Conservation (phyloP, 2,888 invertebrate genomes). For the Agriopis aurantiaria region DNA sequence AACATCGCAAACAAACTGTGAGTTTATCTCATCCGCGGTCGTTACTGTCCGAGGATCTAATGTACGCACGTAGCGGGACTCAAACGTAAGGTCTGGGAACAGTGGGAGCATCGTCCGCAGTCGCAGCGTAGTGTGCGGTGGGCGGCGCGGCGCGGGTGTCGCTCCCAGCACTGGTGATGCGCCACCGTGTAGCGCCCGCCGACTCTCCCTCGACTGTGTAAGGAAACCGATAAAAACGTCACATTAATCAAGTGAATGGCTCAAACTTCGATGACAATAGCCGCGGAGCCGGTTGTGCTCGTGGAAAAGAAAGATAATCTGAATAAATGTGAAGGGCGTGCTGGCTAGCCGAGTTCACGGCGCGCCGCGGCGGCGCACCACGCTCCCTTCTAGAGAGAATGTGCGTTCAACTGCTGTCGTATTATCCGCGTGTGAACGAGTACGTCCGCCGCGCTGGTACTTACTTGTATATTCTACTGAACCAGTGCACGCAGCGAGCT, state of each 20-base stretch:
- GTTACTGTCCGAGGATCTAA: no score
- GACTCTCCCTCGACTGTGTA: neutral
- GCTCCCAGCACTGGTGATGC: neutral
- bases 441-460: no score
- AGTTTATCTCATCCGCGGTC: no score
- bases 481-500: constrained; percentile 13
- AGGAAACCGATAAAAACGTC: constrained; percentile 20
- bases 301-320: neutral
- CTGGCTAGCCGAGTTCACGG: no score
- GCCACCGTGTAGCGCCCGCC: neutral
- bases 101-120: no score
- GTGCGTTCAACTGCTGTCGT: no score
- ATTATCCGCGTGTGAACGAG: no score
- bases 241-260: constrained; percentile 22
- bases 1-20: no score
- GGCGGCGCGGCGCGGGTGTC: neutral
- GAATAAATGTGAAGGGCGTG: neutral
- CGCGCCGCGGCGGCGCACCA: no score
- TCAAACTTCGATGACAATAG: constrained; percentile 21
- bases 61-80: no score
- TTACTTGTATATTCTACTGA: constrained; percentile 15
- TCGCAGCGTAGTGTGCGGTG: neutral
- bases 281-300: constrained; percentile 1
- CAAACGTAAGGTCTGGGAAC: no score
- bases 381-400: no score